Evolutionary conservation across 2,888 invertebrate species (phyloP), one percentile per base, ranked within the genome.

Genomic region (Cerceris ruficornis): DNA sequence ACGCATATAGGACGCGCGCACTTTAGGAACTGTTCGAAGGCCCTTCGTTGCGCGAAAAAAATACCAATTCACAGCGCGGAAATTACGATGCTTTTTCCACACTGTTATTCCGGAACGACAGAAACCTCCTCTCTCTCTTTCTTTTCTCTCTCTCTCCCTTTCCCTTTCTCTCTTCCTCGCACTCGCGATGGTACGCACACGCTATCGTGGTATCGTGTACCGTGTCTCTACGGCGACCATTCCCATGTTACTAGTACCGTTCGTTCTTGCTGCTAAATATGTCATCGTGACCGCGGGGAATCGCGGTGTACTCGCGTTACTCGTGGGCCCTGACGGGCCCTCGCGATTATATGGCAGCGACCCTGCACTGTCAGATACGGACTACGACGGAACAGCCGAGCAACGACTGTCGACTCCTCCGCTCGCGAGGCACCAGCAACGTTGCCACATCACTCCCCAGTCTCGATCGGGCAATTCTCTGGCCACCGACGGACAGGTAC

Each of bases 401-500:
- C 83, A 76, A 84, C 86, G 85, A 84, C 84, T 79, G 73, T 66
- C 73, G 81, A 86, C 79, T 81, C 77, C 73, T 81, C 66, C 75
- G 72, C 83, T 75, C 68, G 69, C 75, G 66, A 81, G 80, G 83
- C 79, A 88, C 85, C 85, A 82, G 88, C 91, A 88, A 88, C 88
- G 90, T 89, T 90, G 88, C 90, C 89, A 88, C 88, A 87, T 90
- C 86, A 81, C 86, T 78, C 78, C 59, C 74, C 62, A 65, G 67
- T 62, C 70, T 60, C 75, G 73, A 77, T 80, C 83, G 77, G 69
- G 72, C 80, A 83, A 82, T 81, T 79, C 77, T 80, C 76, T 76
- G 71, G 61, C 75, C 79, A 85, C 74, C 76, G 83, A 85, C 78
- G 66, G 78, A 82, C 81, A 83, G 83, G 79, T 83, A 83, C 81